A percentile compares a stretch with the other conserved stretches of the same genome.
Conservation (phyloP, 2,797 vertebrate genomes). For the Bucorvus abyssinicus region DNA sequence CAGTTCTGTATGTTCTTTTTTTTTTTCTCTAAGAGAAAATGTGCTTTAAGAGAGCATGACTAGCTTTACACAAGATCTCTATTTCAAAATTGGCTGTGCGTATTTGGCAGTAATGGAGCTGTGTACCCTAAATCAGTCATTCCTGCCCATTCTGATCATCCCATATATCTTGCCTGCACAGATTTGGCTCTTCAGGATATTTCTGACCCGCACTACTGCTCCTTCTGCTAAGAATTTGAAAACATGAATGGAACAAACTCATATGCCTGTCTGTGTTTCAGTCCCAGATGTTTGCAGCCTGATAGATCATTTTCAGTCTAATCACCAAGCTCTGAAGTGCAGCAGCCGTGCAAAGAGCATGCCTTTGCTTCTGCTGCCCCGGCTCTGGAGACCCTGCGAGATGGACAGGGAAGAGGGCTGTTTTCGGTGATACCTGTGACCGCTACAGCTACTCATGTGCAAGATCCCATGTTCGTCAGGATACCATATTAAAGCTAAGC, state of each 20-base stretch:
- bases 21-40: neutral
- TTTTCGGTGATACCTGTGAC: neutral
- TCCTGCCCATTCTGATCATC: neutral
- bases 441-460: neutral
- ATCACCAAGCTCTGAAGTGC: neutral
- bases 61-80: neutral
- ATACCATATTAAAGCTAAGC: neutral
- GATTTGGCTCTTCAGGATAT: neutral
- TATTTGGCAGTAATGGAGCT: neutral
- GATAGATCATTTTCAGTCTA: neutral
- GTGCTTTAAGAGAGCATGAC: neutral
- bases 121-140: neutral
- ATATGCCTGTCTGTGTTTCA: neutral
- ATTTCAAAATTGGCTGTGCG: neutral
- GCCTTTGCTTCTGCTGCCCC: neutral
- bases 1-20: fast-evolving
- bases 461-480: neutral
- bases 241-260: neutral
- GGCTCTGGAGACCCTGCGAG: neutral
- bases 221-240: neutral
- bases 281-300: neutral
- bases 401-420: neutral
- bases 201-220: neutral
- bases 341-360: neutral
- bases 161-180: neutral